Base-by-base conservation (phyloP, 2,888 invertebrate genomes). In the Linnaemya tessellans region DNA sequence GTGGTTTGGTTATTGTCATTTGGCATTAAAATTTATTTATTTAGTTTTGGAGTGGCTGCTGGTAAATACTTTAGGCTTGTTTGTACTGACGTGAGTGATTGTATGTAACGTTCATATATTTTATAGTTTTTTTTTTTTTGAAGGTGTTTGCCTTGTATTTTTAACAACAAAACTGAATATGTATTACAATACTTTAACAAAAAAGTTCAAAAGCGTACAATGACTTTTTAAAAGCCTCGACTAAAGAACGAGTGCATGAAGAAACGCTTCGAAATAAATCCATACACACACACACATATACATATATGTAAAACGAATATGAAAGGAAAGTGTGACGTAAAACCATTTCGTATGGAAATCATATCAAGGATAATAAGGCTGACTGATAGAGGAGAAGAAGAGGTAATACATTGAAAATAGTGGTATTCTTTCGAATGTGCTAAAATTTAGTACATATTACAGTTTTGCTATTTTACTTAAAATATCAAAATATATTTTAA, bases 191-290 rank as follows among this genome's bases (percentile, higher is more conserved):
- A 60, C 54, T 67, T 22, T 35, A 67, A 78, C 43, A 82, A 84
- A 84, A 84, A 82, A 84, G 87, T 87, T 87, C 87, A 87, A 87
- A 84, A 80, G 81, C 87, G 87, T 86, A 81, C 87, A 84, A 82
- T 84, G 84, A 86, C 86, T 82, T 82, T 73, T 68, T 13, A n/a
- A 43, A 51, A 70, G 20, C 30, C 58, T 49, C 54, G 70, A n/a
- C 30, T 49, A 46, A 58, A 70, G 30, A 54, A 75, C 18, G 71
- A 43, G 35, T 51, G 20, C 30, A 71, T 15, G 43, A 60, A 78
- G 46, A 78, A 54, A 51, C 22, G 20, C 13, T 74, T 41, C 8
- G 54, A 41, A 35, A 38, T 22, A 74, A 38, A 70, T 35, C 25
- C 10, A 25, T 8, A 70, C 30, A 30, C 30, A 30, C 30, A 30